These are phyloP conservation scores for Triplophysa bombifrons DNA, from an alignment of 2,797 vertebrate species.

Conservation along the genomic window DNA sequence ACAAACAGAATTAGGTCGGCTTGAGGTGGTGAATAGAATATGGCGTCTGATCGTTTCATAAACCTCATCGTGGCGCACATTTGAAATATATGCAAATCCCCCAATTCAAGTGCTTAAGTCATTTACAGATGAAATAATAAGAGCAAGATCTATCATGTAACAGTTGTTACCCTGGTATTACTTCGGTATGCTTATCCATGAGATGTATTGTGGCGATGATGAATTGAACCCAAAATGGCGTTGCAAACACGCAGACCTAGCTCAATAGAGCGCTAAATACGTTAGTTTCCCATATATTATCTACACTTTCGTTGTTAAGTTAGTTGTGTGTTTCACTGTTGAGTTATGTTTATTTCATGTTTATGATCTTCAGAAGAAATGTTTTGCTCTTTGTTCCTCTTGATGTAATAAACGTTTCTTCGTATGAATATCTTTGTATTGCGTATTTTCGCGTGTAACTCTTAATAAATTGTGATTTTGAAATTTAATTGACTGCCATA, in stretches of 20 bases:
- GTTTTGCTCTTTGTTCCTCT: not conserved
- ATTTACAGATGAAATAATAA: not conserved
- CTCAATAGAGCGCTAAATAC: not conserved
- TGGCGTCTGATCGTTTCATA: slow-evolving; percentile 47
- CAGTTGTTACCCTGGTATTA: not conserved
- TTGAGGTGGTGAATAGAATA: slow-evolving; percentile 43
- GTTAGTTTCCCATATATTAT: not conserved
- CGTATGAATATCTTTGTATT: not conserved
- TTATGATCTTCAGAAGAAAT: not conserved
- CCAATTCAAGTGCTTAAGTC: not conserved
- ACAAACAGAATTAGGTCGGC: not conserved
- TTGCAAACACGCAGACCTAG: slow-evolving; percentile 53
- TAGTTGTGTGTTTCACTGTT: not conserved
- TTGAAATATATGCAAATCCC: slow-evolving; percentile 4
- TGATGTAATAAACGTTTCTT: too few species aligned
- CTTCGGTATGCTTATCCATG: too few species aligned
- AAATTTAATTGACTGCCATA: too few species aligned
- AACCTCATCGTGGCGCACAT: not conserved
- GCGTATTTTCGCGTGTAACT: not conserved
- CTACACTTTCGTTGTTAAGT: not conserved
- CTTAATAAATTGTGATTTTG: not conserved
- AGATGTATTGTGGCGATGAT: not conserved
- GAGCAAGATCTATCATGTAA: not conserved
- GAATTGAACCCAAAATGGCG: slow-evolving; percentile 73
- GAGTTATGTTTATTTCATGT: not conserved